Evolutionary conservation across 2,888 invertebrate species (phyloP).

Genomic region (Didymodactylos carnosus): DNA sequence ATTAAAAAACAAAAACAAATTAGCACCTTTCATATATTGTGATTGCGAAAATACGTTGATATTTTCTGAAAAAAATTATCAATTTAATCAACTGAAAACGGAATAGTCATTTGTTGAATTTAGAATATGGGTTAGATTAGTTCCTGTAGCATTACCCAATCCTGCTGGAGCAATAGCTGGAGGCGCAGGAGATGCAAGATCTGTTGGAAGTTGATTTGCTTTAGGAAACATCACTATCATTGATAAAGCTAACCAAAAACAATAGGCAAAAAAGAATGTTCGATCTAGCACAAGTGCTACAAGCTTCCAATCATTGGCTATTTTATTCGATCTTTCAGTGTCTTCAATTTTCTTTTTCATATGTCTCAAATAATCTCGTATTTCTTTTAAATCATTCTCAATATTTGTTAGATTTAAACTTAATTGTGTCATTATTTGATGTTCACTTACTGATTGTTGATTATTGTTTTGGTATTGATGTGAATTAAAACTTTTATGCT

Average conservation of each 20-base stretch:
- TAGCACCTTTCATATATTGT: too few relatives aligned
- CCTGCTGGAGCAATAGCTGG: background rate
- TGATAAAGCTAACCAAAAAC: background rate
- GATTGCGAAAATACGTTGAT: too few relatives aligned
- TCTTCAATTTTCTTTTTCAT: background rate
- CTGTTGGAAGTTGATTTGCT: background rate
- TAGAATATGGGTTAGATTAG: too few relatives aligned
- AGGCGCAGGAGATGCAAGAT: background rate
- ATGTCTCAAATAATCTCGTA: constrained; percentile 1
- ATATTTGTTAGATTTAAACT: background rate
- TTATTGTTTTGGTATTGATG: background rate
- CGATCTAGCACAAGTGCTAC: constrained; percentile 4
- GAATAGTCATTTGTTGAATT: too few relatives aligned
- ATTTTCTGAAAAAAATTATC: too few relatives aligned
- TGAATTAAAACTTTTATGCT: background rate
- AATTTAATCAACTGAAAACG: too few relatives aligned
- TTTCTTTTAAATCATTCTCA: constrained; percentile 9
- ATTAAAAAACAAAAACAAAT: too few relatives aligned
- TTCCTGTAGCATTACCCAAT: too few relatives aligned
- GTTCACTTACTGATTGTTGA: too few relatives aligned
- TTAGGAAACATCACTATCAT: background rate
- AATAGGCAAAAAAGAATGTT: background rate
- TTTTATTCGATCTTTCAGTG: background rate
- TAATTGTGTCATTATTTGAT: background rate
- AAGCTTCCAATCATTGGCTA: background rate